phyloP scores from a whole-genome alignment of 2,888 invertebrate species.

The Idaea straminata region DNA sequence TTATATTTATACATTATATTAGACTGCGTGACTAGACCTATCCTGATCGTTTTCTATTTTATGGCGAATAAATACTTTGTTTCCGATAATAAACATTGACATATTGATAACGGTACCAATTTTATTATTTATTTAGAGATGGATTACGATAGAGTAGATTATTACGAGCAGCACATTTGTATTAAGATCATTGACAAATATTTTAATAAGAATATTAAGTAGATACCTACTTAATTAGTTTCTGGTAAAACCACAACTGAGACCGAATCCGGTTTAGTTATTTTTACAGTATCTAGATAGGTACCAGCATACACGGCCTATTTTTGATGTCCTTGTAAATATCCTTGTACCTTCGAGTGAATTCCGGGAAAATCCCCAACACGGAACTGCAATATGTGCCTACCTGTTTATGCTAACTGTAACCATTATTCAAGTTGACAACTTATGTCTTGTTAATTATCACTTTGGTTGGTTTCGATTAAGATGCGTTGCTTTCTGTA shows the following conservation, averaged over 20 bases:
- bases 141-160: neutral
- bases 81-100: slow-evolving; percentile 39
- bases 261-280: slow-evolving; percentile 2
- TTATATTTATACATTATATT: slow-evolving; percentile 39
- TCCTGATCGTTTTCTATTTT: slow-evolving; percentile 39
- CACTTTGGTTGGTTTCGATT: slow-evolving; percentile 25
- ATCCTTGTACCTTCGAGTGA: slow-evolving; percentile 4
- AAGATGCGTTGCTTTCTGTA: slow-evolving; percentile 22
- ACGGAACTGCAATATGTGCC: slow-evolving; percentile 19
- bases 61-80: slow-evolving; percentile 49
- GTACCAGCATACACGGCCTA: slow-evolving; percentile 2
- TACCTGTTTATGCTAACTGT: slow-evolving; percentile 15
- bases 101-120: slow-evolving; percentile 15
- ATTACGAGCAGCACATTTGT: neutral
- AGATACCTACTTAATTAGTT: neutral
- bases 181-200: neutral
- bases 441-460: slow-evolving; percentile 18
- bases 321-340: slow-evolving; percentile 5
- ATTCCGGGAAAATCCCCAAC: slow-evolving; percentile 20
- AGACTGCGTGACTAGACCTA: slow-evolving; percentile 53
- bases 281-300: slow-evolving; percentile 18
- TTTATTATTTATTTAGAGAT: neutral
- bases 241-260: slow-evolving; percentile 6
- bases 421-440: slow-evolving; percentile 13
- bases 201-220: neutral